Conservation (phyloP, 2,113 vertebrate species). For the Lynx canadensis region DNA sequence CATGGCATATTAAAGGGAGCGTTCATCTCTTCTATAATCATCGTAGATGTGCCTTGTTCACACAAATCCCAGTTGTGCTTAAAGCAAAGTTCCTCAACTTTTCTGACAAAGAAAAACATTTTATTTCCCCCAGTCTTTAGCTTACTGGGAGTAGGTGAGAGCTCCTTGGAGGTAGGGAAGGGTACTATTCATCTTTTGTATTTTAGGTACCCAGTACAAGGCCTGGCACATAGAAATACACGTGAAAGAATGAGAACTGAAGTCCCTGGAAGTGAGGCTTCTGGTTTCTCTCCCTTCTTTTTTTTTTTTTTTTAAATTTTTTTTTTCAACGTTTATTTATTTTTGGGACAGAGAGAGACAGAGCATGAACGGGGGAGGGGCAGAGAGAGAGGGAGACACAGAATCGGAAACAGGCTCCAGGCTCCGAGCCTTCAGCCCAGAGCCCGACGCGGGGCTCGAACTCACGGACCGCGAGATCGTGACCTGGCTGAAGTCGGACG, state of each 20-base stretch:
- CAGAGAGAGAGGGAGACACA: too few relatives aligned
- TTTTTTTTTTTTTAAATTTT: too few relatives aligned
- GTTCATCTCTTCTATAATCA: conserved; percentile 15
- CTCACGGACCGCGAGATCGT: too few relatives aligned
- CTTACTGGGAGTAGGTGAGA: not conserved
- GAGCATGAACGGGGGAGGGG: too few relatives aligned
- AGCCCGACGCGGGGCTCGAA: too few relatives aligned
- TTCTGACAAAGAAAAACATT: conserved; percentile 52
- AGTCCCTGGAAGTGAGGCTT: not conserved
- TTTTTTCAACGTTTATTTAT: too few relatives aligned
- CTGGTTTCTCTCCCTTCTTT: conserved; percentile 29
- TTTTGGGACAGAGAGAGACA: too few relatives aligned
- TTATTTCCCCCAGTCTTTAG: not conserved
- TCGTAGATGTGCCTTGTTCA: not conserved
- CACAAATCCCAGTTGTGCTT: not conserved
- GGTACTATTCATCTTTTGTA: conserved; percentile 7
- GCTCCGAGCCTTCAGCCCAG: too few relatives aligned
- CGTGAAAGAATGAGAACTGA: not conserved
- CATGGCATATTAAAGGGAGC: not conserved
- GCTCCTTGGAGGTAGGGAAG: not conserved
- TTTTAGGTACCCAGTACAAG: not conserved
- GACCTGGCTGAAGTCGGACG: too few relatives aligned
- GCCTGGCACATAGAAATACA: not conserved
- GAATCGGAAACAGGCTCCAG: too few relatives aligned
- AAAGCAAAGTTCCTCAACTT: conserved; percentile 9